These are phyloP conservation scores for Bubo scandiacus DNA, from an alignment of 2,113 vertebrate species.

Conservation along the genomic window DNA sequence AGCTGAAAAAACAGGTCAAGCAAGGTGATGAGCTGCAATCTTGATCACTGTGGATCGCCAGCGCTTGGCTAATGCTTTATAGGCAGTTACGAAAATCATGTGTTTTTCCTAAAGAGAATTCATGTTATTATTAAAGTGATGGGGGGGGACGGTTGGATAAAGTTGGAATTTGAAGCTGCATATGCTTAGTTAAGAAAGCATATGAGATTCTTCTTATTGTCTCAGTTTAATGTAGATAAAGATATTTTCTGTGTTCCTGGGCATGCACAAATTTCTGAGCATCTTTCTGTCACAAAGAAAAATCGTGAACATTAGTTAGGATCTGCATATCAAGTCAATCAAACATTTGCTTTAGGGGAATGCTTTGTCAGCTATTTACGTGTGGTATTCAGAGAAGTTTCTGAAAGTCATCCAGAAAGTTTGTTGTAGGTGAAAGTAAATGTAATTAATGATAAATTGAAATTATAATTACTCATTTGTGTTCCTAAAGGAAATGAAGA, in stretches of 20 bases:
- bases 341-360: slow-evolving; percentile 7
- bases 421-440: slow-evolving; percentile 24
- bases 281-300: neutral
- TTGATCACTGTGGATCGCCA: neutral
- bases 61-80: neutral
- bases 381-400: neutral
- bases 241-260: neutral
- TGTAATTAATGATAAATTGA: slow-evolving; percentile 16
- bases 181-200: neutral
- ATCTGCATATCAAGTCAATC: neutral
- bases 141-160: neutral
- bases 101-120: neutral
- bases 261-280: neutral
- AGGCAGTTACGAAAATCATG: neutral
- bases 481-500: slow-evolving; percentile 35
- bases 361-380: neutral
- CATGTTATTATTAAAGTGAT: neutral
- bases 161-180: neutral
- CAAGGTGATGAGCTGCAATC: neutral
- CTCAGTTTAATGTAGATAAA: slow-evolving; percentile 22
- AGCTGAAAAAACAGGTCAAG: neutral
- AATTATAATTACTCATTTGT: slow-evolving; percentile 25
- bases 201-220: neutral
- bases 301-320: neutral
- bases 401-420: slow-evolving; percentile 19